Conservation (phyloP, 2,113 vertebrate genomes). For the Rostratula benghalensis region DNA sequence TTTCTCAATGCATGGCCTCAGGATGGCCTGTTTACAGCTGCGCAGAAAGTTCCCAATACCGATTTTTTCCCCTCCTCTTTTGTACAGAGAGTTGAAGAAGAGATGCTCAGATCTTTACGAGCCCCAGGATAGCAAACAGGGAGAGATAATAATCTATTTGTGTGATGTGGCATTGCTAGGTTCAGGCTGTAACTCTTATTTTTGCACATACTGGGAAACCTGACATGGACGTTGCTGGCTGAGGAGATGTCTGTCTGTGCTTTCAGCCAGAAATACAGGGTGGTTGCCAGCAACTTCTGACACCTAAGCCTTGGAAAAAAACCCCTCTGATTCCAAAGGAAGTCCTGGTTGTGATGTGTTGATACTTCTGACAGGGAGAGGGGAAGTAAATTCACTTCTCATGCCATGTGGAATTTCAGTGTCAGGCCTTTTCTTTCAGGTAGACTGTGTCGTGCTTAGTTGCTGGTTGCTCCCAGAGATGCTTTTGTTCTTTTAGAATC, state of each 20-base stretch:
- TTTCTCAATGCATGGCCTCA: rapidly evolving
- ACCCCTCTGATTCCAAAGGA: not conserved
- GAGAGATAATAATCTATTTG: not conserved
- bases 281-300: not conserved
- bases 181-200: not conserved
- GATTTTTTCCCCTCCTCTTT: not conserved
- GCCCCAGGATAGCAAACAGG: not conserved
- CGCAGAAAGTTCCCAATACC: not conserved
- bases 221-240: rapidly evolving
- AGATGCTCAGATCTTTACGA: not conserved
- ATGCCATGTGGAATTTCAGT: not conserved
- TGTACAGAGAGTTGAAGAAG: not conserved
- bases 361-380: not conserved
- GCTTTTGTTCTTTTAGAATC: not conserved
- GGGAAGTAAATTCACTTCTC: not conserved
- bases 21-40: not conserved
- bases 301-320: not conserved
- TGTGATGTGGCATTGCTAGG: not conserved
- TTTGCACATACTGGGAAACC: not conserved
- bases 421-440: not conserved
- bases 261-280: not conserved
- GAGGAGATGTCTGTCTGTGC: not conserved
- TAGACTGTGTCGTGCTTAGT: not conserved
- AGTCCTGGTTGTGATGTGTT: not conserved
- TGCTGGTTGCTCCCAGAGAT: not conserved